Evolutionary conservation across 2,888 invertebrate species (phyloP).

Genomic region (Tachina fera): DNA sequence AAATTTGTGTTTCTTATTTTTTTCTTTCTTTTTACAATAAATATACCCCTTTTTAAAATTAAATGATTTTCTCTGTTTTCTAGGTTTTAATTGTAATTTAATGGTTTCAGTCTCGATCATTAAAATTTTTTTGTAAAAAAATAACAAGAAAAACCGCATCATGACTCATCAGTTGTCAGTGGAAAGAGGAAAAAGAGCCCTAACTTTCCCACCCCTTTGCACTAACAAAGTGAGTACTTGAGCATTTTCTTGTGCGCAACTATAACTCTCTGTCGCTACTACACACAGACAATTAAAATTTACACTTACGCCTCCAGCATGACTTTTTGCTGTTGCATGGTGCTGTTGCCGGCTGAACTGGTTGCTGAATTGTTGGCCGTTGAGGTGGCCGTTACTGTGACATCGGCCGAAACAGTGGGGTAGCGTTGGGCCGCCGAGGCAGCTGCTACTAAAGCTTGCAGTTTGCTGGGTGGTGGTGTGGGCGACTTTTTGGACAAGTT

Average conservation of each 20-base stretch:
- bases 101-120: constrained; percentile 70
- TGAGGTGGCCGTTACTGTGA: constrained; percentile 80
- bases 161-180: background rate
- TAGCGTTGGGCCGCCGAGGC: constrained; percentile 80
- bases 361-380: constrained; percentile 67
- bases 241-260: background rate
- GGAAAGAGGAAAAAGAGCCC: background rate
- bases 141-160: constrained; percentile 3
- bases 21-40: constrained; percentile 53
- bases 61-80: constrained; percentile 61
- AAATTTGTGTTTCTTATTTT: constrained; percentile 62
- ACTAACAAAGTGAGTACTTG: background rate
- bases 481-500: constrained; percentile 95
- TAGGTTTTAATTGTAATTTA: constrained; percentile 59
- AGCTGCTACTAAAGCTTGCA: constrained; percentile 80
- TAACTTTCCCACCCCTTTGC: background rate
- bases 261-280: constrained; percentile 6
- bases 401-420: constrained; percentile 81
- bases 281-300: background rate
- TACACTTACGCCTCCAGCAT: constrained; percentile 86
- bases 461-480: constrained; percentile 87
- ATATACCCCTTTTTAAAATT: constrained; percentile 45
- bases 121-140: constrained; percentile 34
- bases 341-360: constrained; percentile 63
- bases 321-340: constrained; percentile 84